Conservation (phyloP, 1,140 invertebrate genomes). For the Bathynomus jamesi region DNA sequence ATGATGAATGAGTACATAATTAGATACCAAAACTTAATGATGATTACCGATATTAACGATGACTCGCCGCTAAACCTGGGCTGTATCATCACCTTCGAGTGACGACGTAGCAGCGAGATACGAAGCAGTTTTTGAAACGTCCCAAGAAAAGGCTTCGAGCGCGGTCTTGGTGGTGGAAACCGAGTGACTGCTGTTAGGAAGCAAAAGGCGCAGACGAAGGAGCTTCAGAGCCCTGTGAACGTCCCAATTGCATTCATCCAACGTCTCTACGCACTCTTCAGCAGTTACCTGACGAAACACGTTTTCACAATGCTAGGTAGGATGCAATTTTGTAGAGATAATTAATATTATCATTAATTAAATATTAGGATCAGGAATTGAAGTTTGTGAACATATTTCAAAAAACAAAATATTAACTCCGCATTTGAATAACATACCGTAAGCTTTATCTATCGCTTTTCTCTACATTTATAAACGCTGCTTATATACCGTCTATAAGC, state of each 20-base stretch:
- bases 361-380: no score
- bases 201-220: conserved; percentile 23
- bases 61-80: neutral
- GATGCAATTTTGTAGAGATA: neutral
- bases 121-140: conserved; percentile 29
- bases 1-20: no score
- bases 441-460: no score
- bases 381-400: no score
- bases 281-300: conserved; percentile 56
- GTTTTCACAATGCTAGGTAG: conserved; percentile 4
- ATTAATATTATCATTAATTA: no score
- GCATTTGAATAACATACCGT: no score
- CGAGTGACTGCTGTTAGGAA: conserved; percentile 11
- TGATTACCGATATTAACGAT: no score
- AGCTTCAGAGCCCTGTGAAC: conserved; percentile 51
- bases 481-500: neutral
- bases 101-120: conserved; percentile 9
- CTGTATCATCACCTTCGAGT: neutral
- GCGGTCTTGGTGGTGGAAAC: conserved; percentile 21
- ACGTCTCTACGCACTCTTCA: conserved; percentile 66
- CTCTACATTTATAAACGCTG: neutral
- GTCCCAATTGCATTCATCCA: conserved; percentile 80
- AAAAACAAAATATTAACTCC: no score
- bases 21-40: no score
- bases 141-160: conserved; percentile 33